These are phyloP conservation scores for Folsomia candida DNA, from an alignment of 2,888 invertebrate species.

Conservation along the genomic window DNA sequence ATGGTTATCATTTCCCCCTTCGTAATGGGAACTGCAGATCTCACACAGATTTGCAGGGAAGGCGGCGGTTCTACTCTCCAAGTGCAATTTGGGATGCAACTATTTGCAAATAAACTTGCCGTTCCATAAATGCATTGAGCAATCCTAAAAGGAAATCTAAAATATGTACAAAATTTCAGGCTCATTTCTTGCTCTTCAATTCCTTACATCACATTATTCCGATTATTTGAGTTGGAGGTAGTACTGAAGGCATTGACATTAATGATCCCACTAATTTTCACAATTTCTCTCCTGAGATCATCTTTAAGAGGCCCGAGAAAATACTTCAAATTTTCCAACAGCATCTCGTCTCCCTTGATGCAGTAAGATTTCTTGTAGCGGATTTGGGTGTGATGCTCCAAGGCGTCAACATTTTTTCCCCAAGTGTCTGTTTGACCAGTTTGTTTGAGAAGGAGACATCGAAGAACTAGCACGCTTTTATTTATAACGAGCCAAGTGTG, in stretches of 20 bases:
- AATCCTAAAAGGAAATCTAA: slow-evolving; percentile 20
- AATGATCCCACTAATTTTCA: slow-evolving; percentile 37
- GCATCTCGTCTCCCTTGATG: slow-evolving; percentile 37
- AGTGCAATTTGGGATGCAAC: slow-evolving; percentile 39
- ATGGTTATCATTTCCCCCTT: slow-evolving; percentile 39
- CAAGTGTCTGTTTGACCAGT: slow-evolving; percentile 28
- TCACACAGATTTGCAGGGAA: slow-evolving; percentile 24
- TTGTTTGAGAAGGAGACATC: slow-evolving; percentile 37
- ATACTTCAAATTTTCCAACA: slow-evolving; percentile 34
- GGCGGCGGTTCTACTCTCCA: slow-evolving; percentile 31
- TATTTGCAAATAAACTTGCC: slow-evolving; percentile 33
- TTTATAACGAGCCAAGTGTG: slow-evolving; percentile 40
- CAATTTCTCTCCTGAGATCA: slow-evolving; percentile 25
- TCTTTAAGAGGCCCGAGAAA: slow-evolving; percentile 24
- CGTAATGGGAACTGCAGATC: slow-evolving; percentile 28
- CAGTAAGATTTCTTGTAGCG: slow-evolving; percentile 36
- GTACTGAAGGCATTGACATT: slow-evolving; percentile 44
- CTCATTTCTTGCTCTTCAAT: no score
- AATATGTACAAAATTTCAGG: slow-evolving; percentile 10
- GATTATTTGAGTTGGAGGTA: slow-evolving; percentile 1
- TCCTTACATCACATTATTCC: no score
- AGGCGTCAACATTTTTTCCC: slow-evolving; percentile 31
- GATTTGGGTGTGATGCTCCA: slow-evolving; percentile 41
- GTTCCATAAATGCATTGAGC: slow-evolving; percentile 35
- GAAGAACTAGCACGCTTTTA: slow-evolving; percentile 42